Percentiles rank a stretch among this genome's conserved stretches.
Evolutionary conservation across 2,113 vertebrate genomes (phyloP).

Genomic region (Dascyllus trimaculatus): DNA sequence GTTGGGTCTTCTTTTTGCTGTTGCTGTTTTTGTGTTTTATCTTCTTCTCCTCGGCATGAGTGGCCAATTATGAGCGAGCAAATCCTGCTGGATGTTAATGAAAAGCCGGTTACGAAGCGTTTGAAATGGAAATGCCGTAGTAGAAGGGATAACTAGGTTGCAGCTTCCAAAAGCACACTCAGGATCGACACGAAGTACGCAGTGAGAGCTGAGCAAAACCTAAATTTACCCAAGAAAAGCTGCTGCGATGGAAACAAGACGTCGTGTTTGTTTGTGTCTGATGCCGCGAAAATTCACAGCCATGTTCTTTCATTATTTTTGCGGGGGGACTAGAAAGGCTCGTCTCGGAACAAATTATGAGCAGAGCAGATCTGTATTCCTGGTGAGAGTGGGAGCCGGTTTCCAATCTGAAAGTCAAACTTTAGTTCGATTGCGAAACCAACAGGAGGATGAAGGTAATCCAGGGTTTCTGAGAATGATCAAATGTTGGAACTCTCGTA

Average conservation of each 20-base stretch:
- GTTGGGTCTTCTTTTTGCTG: background rate
- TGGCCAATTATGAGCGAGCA: slow-evolving; percentile 15
- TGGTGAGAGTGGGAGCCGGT: too few relatives aligned
- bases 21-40: background rate
- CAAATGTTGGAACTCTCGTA: too few relatives aligned
- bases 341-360: background rate
- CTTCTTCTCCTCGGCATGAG: background rate
- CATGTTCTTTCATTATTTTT: background rate
- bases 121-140: slow-evolving; percentile 46
- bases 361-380: background rate
- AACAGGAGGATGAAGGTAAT: too few relatives aligned
- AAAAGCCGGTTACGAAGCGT: slow-evolving; percentile 9
- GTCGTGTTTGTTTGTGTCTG: background rate
- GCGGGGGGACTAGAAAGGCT: background rate
- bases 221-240: background rate
- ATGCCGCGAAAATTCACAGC: background rate
- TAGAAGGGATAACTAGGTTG: slow-evolving; percentile 7
- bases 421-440: too few relatives aligned
- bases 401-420: too few relatives aligned
- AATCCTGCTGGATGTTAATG: slow-evolving; percentile 25
- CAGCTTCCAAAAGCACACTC: slow-evolving; percentile 1
- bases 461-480: too few relatives aligned
- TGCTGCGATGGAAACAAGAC: background rate
- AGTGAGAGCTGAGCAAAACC: too few relatives aligned
- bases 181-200: background rate